Percentiles rank a stretch among this genome's conserved stretches.
phyloP scores from a whole-genome alignment of 37 sponge, comb jelly and placozoan species.

The Haliclona indistincta region DNA sequence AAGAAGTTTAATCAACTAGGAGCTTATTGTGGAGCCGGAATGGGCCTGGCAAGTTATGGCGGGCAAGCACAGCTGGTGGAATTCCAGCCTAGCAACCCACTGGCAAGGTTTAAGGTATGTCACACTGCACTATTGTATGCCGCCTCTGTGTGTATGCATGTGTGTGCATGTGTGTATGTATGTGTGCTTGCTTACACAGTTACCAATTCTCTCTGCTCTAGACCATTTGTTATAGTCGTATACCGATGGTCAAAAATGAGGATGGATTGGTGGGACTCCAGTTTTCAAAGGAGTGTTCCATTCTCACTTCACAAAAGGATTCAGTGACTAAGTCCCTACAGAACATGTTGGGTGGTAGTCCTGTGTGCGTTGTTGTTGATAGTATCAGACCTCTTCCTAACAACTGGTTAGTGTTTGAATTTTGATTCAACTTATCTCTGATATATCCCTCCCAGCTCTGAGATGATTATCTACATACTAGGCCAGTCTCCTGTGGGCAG shows the following conservation, averaged over 20 bases:
- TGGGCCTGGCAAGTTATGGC: conserved; percentile 68
- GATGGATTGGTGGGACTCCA: conserved; percentile 86
- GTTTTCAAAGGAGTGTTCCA: conserved; percentile 57
- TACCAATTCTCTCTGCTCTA: conserved; percentile 6
- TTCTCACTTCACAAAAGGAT: conserved; percentile 40
- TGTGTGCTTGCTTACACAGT: not conserved
- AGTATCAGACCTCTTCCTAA: conserved; percentile 73
- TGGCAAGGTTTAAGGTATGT: conserved; percentile 29
- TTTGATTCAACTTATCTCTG: not conserved
- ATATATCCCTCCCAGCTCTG: conserved; percentile 55
- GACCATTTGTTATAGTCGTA: conserved; percentile 76
- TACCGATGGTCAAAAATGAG: conserved; percentile 75
- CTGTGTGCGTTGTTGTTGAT: conserved; percentile 59
- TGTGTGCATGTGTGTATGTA: conserved; percentile 19
- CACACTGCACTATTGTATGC: not conserved
- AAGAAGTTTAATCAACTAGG: conserved; percentile 87
- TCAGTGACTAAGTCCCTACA: conserved; percentile 34
- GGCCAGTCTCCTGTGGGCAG: conserved; percentile 72
- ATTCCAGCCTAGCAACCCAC: conserved; percentile 76
- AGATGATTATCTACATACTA: conserved; percentile 78
- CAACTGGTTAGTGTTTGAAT: conserved; percentile 37
- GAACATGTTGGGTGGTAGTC: conserved; percentile 7
- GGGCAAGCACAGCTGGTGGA: conserved; percentile 60
- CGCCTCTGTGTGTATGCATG: not conserved
- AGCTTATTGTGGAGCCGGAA: conserved; percentile 83